phyloP scores from a whole-genome alignment of 1,140 invertebrate species.

The Monochamus saltuarius region DNA sequence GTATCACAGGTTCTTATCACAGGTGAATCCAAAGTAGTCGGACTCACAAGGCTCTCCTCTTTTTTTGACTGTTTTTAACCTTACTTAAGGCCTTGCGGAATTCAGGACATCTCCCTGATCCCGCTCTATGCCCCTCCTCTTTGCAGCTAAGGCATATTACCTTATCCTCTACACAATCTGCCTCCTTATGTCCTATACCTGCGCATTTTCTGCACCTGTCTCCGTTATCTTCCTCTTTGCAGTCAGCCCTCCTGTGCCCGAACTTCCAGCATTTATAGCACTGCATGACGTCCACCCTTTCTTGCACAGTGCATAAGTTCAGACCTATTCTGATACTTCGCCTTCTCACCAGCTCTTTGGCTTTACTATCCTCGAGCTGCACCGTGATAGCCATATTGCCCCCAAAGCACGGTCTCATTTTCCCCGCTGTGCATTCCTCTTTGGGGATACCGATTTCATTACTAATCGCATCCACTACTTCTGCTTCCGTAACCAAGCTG shows the following conservation, averaged over 20 bases:
- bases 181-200: constrained; percentile 11
- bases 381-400: constrained; percentile 19
- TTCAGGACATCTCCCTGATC: not conserved
- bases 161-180: constrained; percentile 1
- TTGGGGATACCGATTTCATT: not conserved
- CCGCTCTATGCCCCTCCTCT: constrained; percentile 2
- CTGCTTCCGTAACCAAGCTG: constrained; percentile 8
- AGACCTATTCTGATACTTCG: constrained; percentile 18
- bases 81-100: constrained; percentile 2
- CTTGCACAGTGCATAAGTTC: constrained; percentile 15
- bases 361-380: not conserved
- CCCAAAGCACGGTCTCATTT: constrained; percentile 11
- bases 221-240: constrained; percentile 17
- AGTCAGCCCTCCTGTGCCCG: constrained; percentile 17
- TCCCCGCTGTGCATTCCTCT: not conserved
- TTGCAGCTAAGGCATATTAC: constrained; percentile 14
- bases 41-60: not conserved
- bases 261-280: constrained; percentile 28
- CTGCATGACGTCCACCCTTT: constrained; percentile 16
- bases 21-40: too few species aligned
- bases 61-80: not conserved
- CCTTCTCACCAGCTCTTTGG: not conserved
- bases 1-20: too few species aligned
- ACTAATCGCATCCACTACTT: constrained; percentile 16
- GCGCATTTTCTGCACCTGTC: constrained; percentile 25